Conservation (phyloP, 2,888 invertebrate species). For the Ganaspis brasiliensis region DNA sequence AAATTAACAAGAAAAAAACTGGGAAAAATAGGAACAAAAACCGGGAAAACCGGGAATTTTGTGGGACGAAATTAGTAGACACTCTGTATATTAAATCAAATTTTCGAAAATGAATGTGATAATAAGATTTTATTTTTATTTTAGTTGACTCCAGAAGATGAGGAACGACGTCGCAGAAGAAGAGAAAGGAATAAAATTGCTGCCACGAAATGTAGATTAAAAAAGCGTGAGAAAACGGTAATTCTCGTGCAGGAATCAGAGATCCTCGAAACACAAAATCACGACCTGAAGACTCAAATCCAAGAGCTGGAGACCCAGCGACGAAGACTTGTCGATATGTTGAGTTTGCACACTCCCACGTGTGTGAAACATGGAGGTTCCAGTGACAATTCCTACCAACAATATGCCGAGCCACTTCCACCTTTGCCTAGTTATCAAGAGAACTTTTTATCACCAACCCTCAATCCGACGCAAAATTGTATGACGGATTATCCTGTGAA, state of each 20-base stretch:
- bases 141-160: slow-evolving; percentile 94
- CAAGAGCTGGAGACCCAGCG: slow-evolving; percentile 91
- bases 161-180: slow-evolving; percentile 91
- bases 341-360: slow-evolving; percentile 87
- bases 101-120: no score
- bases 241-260: slow-evolving; percentile 94
- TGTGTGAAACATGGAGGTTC: slow-evolving; percentile 83
- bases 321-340: slow-evolving; percentile 89
- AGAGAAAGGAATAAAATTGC: slow-evolving; percentile 97
- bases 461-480: slow-evolving; percentile 76
- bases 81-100: no score
- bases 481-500: slow-evolving; percentile 77
- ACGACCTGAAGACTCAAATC: slow-evolving; percentile 91
- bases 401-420: slow-evolving; percentile 72
- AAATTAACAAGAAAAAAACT: no score
- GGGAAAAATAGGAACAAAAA: no score
- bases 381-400: slow-evolving; percentile 78
- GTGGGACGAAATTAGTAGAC: no score
- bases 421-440: slow-evolving; percentile 76
- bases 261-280: slow-evolving; percentile 91
- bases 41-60: no score
- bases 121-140: no score
- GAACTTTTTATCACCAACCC: slow-evolving; percentile 73
- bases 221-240: slow-evolving; percentile 94
- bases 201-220: slow-evolving; percentile 96